phyloP scores from a whole-genome alignment of 2,797 vertebrate species.

The Characodon lateralis region DNA sequence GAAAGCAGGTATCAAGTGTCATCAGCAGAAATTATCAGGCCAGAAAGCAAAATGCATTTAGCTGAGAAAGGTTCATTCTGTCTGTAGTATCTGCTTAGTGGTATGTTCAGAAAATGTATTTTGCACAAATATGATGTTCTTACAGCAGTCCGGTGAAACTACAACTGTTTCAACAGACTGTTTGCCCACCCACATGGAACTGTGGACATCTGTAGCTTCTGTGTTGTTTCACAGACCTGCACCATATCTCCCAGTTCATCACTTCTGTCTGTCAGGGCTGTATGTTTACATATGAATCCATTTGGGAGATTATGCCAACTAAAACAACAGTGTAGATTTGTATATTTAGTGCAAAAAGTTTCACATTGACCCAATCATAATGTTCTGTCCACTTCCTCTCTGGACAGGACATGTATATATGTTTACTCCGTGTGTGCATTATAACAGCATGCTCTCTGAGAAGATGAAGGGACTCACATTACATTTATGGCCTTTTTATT shows the following conservation, averaged over 20 bases:
- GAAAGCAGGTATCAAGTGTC: constrained; percentile 64
- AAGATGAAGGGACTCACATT: constrained; percentile 66
- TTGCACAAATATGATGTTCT: constrained; percentile 26
- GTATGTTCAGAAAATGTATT: constrained; percentile 46
- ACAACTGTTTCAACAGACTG: constrained; percentile 47
- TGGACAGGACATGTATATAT: constrained; percentile 43
- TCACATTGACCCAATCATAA: constrained; percentile 19
- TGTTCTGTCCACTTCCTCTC: constrained; percentile 49
- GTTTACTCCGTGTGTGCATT: constrained; percentile 38
- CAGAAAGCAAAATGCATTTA: constrained; percentile 55
- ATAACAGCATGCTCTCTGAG: constrained; percentile 41
- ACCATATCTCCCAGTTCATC: constrained; percentile 45
- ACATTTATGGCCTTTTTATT: constrained; percentile 70
- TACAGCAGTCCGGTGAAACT: constrained; percentile 29
- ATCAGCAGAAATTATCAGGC: constrained; percentile 41
- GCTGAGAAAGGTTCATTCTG: constrained; percentile 25
- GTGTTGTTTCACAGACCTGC: constrained; percentile 48
- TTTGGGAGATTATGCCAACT: constrained; percentile 21
- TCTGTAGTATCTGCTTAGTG: constrained; percentile 45
- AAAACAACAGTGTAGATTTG: background rate
- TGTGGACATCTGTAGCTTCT: constrained; percentile 31
- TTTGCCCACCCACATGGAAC: constrained; percentile 50
- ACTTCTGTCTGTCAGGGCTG: constrained; percentile 41
- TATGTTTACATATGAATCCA: constrained; percentile 42
- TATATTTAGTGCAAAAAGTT: constrained; percentile 8